A percentile compares a stretch with the other conserved stretches of the same genome.
These are phyloP conservation scores for Cercopithecus hamlyni DNA, from an alignment of 2,797 vertebrate species.

Conservation along the genomic window DNA sequence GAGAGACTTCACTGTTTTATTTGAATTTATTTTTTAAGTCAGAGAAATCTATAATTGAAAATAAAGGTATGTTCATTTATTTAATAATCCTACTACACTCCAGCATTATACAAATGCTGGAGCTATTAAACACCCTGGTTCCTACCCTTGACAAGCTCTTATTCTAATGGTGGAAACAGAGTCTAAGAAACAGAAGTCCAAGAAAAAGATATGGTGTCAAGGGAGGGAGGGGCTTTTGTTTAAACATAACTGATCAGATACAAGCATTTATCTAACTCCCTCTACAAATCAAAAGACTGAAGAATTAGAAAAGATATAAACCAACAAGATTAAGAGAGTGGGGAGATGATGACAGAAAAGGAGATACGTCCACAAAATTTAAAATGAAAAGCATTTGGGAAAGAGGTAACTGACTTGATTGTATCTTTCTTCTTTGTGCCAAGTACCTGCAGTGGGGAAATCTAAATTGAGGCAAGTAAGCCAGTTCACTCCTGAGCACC, in stretches of 20 bases:
- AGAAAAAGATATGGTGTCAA: neutral
- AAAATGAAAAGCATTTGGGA: slow-evolving; percentile 29
- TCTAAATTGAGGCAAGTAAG: slow-evolving; percentile 26
- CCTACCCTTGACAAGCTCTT: neutral
- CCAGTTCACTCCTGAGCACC: neutral
- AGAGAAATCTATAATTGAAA: neutral
- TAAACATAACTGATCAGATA: slow-evolving; percentile 29
- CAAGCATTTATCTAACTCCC: neutral
- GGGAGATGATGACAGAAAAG: neutral
- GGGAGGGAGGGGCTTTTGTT: neutral
- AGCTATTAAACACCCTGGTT: slow-evolving; percentile 12
- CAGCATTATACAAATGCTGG: neutral
- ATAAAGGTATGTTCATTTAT: slow-evolving; percentile 33
- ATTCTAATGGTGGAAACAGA: slow-evolving; percentile 29
- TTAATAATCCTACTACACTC: slow-evolving; percentile 23
- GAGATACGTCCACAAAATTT: neutral
- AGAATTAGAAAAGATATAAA: slow-evolving; percentile 12
- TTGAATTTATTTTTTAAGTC: slow-evolving; percentile 19
- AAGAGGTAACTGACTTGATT: neutral
- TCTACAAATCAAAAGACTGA: slow-evolving; percentile 17
- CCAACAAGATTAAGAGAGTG: neutral
- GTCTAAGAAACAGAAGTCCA: slow-evolving; percentile 1
- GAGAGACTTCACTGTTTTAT: neutral
- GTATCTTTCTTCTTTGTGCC: neutral
- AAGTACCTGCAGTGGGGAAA: neutral